Conservation (phyloP, 2,888 invertebrate species). For the Chymomyza fuscimana region DNA sequence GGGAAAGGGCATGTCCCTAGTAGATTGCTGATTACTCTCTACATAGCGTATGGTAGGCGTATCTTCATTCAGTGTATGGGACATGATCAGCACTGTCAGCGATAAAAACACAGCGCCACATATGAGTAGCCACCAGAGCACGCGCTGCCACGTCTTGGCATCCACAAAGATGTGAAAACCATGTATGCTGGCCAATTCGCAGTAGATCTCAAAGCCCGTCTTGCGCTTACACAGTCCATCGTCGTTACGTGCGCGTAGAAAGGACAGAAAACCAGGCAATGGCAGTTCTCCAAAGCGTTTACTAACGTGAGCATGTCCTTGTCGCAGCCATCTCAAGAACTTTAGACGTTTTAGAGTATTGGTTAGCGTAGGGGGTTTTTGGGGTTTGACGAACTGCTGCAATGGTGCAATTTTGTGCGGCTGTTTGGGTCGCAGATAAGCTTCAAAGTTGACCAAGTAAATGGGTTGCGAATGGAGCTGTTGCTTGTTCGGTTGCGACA, state of each 20-base stretch:
- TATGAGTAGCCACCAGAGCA: slow-evolving; percentile 82
- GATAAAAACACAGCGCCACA: slow-evolving; percentile 81
- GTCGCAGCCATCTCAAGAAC: slow-evolving; percentile 34
- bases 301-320: not conserved
- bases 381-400: slow-evolving; percentile 42
- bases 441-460: slow-evolving; percentile 55
- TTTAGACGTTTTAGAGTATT: slow-evolving; percentile 38
- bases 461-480: slow-evolving; percentile 18
- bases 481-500: not conserved
- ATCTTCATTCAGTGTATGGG: slow-evolving; percentile 82
- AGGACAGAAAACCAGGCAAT: slow-evolving; percentile 49
- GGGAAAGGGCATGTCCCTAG: slow-evolving; percentile 81
- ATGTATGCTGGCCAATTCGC: slow-evolving; percentile 76
- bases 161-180: slow-evolving; percentile 71
- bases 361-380: slow-evolving; percentile 11
- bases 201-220: slow-evolving; percentile 75
- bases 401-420: slow-evolving; percentile 31
- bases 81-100: slow-evolving; percentile 81
- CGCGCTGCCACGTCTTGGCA: slow-evolving; percentile 68
- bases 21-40: slow-evolving; percentile 80
- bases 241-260: slow-evolving; percentile 67
- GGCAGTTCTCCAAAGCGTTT: slow-evolving; percentile 30
- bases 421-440: slow-evolving; percentile 42
- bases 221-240: slow-evolving; percentile 67
- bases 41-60: slow-evolving; percentile 83